phyloP scores from a whole-genome alignment of 1,140 invertebrate species.

The Kradibia gibbosae region DNA sequence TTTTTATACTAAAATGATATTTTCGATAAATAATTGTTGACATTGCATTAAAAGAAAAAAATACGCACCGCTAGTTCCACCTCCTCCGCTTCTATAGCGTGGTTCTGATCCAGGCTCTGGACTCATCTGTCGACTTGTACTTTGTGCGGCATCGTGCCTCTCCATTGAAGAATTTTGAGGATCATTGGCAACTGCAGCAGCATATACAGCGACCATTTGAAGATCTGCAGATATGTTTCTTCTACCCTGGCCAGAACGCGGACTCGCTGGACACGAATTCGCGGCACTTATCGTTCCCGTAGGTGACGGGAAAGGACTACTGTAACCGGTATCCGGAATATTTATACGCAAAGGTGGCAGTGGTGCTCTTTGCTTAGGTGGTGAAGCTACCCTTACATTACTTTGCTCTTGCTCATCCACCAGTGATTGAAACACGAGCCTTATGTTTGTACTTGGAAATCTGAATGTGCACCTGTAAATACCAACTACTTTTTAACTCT shows the following conservation, averaged over 20 bases:
- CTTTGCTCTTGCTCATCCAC: constrained; percentile 80
- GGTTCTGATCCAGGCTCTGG: constrained; percentile 63
- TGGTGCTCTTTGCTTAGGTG: constrained; percentile 70
- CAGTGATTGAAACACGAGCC: constrained; percentile 93
- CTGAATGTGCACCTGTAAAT: constrained; percentile 90
- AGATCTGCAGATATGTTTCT: constrained; percentile 80
- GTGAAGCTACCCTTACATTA: constrained; percentile 66
- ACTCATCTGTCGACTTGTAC: constrained; percentile 66
- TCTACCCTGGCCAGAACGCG: constrained; percentile 80
- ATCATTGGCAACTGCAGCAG: constrained; percentile 73
- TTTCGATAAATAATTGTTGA: neutral
- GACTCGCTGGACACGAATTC: constrained; percentile 97
- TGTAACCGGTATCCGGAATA: constrained; percentile 87
- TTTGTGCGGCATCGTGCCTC: constrained; percentile 64
- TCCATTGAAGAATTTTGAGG: constrained; percentile 62
- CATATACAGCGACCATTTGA: constrained; percentile 81
- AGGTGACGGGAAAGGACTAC: constrained; percentile 94
- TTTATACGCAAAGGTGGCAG: constrained; percentile 87
- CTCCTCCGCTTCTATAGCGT: constrained; percentile 58
- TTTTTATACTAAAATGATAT: neutral
- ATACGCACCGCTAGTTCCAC: constrained; percentile 35
- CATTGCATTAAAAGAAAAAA: neutral
- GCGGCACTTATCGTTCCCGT: constrained; percentile 91
- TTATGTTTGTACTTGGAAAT: constrained; percentile 97
- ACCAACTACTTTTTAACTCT: neutral